Conservation (phyloP, 2,113 vertebrate genomes). For the Eurypyga helias region DNA sequence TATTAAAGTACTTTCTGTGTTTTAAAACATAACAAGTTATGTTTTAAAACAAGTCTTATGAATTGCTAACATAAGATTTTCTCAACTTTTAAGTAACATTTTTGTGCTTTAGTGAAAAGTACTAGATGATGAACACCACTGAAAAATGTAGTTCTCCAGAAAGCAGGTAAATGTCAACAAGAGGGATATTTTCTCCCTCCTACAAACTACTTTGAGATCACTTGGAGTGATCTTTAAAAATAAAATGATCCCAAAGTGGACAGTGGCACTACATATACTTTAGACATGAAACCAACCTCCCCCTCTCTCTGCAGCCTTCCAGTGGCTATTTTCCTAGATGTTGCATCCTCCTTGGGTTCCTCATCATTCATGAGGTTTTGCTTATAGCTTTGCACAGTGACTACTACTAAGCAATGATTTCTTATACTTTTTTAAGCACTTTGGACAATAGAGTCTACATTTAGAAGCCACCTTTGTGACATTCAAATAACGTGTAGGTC, state of each 20-base stretch:
- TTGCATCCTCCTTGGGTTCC: rapidly evolving
- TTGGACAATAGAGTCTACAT: neutral
- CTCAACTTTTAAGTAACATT: neutral
- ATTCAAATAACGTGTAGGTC: rapidly evolving
- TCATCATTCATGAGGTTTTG: neutral
- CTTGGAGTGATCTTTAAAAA: neutral
- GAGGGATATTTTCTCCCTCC: neutral
- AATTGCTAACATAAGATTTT: neutral
- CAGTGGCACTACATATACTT: neutral
- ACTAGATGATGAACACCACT: neutral
- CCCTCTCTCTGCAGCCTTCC: neutral
- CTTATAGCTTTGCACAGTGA: neutral
- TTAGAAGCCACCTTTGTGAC: neutral
- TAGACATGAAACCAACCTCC: neutral
- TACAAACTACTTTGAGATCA: neutral
- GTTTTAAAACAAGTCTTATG: neutral
- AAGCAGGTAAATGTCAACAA: neutral
- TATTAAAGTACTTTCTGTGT: neutral
- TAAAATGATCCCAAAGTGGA: neutral
- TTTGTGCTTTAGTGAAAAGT: neutral
- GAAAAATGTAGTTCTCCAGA: neutral
- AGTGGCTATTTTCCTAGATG: neutral
- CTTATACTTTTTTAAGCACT: neutral
- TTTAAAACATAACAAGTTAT: no score
- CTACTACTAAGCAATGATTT: neutral